Percentiles rank a stretch among this genome's conserved stretches.
Conservation (phyloP, 1,140 invertebrate genomes). For the Hycleus cichorii region DNA sequence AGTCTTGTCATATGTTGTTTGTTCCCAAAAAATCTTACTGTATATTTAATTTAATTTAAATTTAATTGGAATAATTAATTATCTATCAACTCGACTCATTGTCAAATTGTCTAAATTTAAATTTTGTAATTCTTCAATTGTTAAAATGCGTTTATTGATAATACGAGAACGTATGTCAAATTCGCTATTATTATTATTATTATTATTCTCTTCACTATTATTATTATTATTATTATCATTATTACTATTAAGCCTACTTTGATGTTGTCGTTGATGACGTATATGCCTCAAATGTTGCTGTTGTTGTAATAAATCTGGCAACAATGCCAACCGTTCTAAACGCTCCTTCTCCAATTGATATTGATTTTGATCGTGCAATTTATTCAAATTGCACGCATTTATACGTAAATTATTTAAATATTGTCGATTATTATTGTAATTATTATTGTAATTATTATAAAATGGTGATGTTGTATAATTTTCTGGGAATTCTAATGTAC, state of each 20-base stretch:
- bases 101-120: constrained; percentile 5
- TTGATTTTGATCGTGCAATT: constrained; percentile 27
- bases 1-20: too few species aligned
- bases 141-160: constrained; percentile 12
- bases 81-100: constrained; percentile 4
- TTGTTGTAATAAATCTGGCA: constrained; percentile 9
- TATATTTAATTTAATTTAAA: too few species aligned
- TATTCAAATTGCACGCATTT: constrained; percentile 29
- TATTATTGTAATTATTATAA: too few species aligned
- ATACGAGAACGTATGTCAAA: constrained; percentile 14
- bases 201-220: too few species aligned
- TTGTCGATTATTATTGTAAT: neutral
- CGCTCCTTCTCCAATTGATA: constrained; percentile 20
- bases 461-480: constrained; percentile 8
- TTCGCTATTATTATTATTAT: neutral
- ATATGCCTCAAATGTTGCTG: constrained; percentile 28
- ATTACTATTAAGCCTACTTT: too few species aligned
- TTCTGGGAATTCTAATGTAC: constrained; percentile 32
- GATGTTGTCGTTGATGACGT: constrained; percentile 31
- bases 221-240: neutral
- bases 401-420: constrained; percentile 12
- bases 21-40: too few species aligned
- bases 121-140: constrained; percentile 12
- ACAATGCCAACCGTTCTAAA: constrained; percentile 25
- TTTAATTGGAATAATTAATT: neutral